phyloP scores from a whole-genome alignment of 1,140 invertebrate genomes.

The Lerema accius region DNA sequence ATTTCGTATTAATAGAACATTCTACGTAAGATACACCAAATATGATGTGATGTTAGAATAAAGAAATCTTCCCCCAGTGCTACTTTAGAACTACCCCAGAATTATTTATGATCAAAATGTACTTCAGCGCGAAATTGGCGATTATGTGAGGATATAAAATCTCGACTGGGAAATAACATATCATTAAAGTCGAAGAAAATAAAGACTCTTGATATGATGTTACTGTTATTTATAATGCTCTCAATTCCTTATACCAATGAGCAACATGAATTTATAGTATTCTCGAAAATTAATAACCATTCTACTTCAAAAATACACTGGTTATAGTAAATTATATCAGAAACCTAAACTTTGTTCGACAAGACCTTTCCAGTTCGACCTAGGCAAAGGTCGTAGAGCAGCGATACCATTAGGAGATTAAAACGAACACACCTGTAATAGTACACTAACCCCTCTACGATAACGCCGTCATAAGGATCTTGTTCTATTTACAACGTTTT shows the following conservation, averaged over 20 bases:
- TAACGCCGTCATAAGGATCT: not conserved
- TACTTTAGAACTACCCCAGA: not conserved
- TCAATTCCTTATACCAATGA: too few species aligned
- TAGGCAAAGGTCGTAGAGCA: conserved; percentile 31
- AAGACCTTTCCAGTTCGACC: conserved; percentile 17
- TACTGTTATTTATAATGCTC: too few species aligned
- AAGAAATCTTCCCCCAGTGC: not conserved
- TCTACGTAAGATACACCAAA: too few species aligned
- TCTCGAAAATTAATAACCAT: too few species aligned
- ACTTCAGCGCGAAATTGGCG: not conserved
- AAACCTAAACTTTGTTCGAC: too few species aligned
- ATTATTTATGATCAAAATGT: not conserved
- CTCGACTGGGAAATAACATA: not conserved
- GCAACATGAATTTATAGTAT: too few species aligned
- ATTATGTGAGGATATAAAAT: not conserved
- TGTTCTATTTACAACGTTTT: conserved; percentile 1
- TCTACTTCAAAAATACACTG: too few species aligned
- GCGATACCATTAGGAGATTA: conserved; percentile 61
- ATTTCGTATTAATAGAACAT: not conserved
- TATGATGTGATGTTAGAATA: too few species aligned
- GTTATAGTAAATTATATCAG: too few species aligned
- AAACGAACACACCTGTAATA: conserved; percentile 55
- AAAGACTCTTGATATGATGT: too few species aligned
- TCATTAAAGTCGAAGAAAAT: too few species aligned
- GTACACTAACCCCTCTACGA: conserved; percentile 36